Evolutionary conservation across 1,140 invertebrate genomes (phyloP), one percentile per base, ranked within the genome.

Genomic region (Galendromus occidentalis): DNA sequence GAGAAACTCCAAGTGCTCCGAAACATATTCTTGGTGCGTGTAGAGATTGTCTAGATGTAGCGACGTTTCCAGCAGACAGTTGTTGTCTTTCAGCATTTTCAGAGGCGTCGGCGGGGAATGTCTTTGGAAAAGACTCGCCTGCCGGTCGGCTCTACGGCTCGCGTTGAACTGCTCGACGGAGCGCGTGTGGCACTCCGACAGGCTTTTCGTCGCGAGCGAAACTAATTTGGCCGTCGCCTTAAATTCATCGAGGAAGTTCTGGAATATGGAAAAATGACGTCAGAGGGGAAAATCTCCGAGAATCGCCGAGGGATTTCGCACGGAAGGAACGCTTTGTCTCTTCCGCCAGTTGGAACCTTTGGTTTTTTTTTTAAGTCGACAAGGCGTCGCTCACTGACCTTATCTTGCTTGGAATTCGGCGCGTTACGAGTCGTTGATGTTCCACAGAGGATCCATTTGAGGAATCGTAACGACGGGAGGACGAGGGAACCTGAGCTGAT

Each of bases 211-310:
- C 17, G 80, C 71, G 44, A 79, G 70, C 67, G 77, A 78, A 7
- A 80, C 75, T 39, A 80, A 74, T 67, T 80, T 78, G 71, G 76
- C 74, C 65, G 75, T 75, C 64, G 76, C 76, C 69, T 79, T 78
- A 42, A 80, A 67, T 22, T 80, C 78, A 69, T 75, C 73, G 33
- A 79, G 69, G 33, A 76, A 75, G 44, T 76, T 74, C 77, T 79
- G 68, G 39, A 72, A 70, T 45, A 59, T 47, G 55, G 5, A 45
- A 29, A 29, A 65, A 29, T 17, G 6, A 55, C 25, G 7, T 51
- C 30, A 47, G 44, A 67, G 42, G 39, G 28, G 42, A 45, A 67
- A 29, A 39, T 63, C 17, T 42, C 14, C 5, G 42, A 64, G 7
- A 28, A 22, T 45, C 55, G 33, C 67, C 47, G 64, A 51, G 30